Base-by-base conservation (phyloP, 2,888 invertebrate species). In the Hyposoter didymator region DNA sequence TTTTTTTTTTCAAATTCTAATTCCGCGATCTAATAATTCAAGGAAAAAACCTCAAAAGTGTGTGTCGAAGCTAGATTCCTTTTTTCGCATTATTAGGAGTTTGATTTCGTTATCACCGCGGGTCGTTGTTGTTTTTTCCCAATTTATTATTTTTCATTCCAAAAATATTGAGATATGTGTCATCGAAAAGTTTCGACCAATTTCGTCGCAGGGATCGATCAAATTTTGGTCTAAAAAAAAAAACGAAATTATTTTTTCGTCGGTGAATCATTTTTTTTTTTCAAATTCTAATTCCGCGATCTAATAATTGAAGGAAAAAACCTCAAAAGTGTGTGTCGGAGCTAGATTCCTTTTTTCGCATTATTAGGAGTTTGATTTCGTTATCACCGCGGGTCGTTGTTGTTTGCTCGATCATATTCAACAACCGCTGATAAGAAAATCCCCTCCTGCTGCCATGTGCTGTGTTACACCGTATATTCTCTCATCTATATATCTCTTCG, bases 361-460 rank as follows among this genome's bases (percentile, higher is more conserved):
- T 66, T 72, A 72, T 84, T 74, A 78, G 55, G 70, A 64, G 69
- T 76, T 73, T 62, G 55, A 84, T 64, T 67, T 59, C 35, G 88
- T 92, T 91, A 91, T 92, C 91, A 87, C 78, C 39, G 84, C 39
- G 84, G 32, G 84, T 84, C 88, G 78, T 89, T 90, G 88, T 89
- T 90, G 85, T 91, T 92, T 90, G 89, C 89, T 84, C 89, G 88
- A 89, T 87, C 88, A 85, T 91, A 87, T 91, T 91, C 89, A 90
- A 88, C 86, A 81, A 82, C 78, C 80, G 91, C 80, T 82, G 91
- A 91, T 91, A 91, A 91, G 88, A 76, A 67, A 83, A 66, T 52
- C 22, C 86, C 75, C 72, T 49, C 17, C 78, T 14, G 72, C 78
- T 14, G 72, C 74, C 19, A 28, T 52, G 17, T 28, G n/a, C n/a